Conservation (phyloP, 2,113 vertebrate species). For the Tamias sibiricus region DNA sequence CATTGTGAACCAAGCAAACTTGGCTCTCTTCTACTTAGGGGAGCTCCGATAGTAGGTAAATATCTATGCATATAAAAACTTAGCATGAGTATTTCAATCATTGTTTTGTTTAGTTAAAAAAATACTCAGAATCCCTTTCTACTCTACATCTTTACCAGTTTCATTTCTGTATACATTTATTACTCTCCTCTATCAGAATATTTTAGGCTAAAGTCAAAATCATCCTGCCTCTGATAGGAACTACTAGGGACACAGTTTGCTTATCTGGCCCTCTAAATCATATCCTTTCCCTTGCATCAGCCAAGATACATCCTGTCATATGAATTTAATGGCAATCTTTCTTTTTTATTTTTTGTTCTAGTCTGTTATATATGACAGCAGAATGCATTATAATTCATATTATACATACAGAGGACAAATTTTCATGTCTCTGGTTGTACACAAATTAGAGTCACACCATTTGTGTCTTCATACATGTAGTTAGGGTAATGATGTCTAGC, state of each 20-base stretch:
- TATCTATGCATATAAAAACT: not conserved
- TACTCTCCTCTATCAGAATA: constrained; percentile 39
- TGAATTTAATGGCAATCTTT: constrained; percentile 10
- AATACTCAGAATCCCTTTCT: not conserved
- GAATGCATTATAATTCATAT: too few species aligned
- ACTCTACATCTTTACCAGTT: not conserved
- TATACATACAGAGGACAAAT: too few species aligned
- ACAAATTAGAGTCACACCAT: too few species aligned
- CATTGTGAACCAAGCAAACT: not conserved
- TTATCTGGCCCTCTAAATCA: constrained; percentile 40
- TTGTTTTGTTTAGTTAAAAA: not conserved
- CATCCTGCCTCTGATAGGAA: not conserved
- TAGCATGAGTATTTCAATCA: not conserved
- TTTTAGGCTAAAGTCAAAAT: not conserved
- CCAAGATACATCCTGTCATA: not conserved
- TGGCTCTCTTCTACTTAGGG: not conserved
- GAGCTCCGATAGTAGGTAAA: not conserved
- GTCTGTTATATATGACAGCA: too few species aligned
- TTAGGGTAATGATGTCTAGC: too few species aligned
- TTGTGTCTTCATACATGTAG: too few species aligned
- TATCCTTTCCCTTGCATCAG: not conserved
- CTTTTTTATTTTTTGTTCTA: too few species aligned
- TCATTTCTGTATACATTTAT: constrained; percentile 39
- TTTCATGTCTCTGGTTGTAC: too few species aligned
- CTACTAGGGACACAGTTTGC: not conserved